Evolutionary conservation across 1,140 invertebrate genomes (phyloP), one percentile per base, ranked within the genome.

Genomic region (Megalopta genalis): DNA sequence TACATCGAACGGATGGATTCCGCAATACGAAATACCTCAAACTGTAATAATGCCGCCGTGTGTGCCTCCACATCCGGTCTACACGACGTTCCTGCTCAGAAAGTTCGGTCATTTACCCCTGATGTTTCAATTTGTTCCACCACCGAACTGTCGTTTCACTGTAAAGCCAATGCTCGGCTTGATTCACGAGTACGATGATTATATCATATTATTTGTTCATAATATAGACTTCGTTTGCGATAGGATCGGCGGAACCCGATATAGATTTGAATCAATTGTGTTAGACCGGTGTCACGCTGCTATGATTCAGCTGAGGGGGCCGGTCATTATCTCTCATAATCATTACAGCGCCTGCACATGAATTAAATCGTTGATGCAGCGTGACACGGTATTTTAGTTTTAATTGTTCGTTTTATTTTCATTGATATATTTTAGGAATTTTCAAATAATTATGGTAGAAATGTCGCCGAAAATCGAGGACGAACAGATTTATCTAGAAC

Each of bases 91-190:
- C 66, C 1, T 85, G 0, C 86, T 92, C 9, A 90, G 82, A 73
- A 91, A 83, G 74, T 83, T 85, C 27, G 83, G 86, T 10, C 76
- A 86, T 59, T 52, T 84, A 18, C 86, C 90, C 10, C 54, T 91
- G 1, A 89, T 90, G 84, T 90, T 89, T 63, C 70, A 76, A 8
- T 91, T 92, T 65, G 37, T 86, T 42, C 72, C 91, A 10, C 91
- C 91, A 37, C 7, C 66, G 12, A 67, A 32, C 9, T 88, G 74
- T 37, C 74, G 87, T 60, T 92, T 90, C 25, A 54, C 59, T n/a
- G 79, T 92, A 4, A 92, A 91, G 62, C 91, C 91, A 14, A 87
- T 88, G 78, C 64, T 89, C 42, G 89, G 89, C 67, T 67, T 91
- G 57, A 88, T 89, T 85, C 49, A 83, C 63, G 77, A 71, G 89